Percentiles rank a stretch among this genome's conserved stretches.
Conservation (phyloP, 1,140 invertebrate genomes). For the Heliconius himera region DNA sequence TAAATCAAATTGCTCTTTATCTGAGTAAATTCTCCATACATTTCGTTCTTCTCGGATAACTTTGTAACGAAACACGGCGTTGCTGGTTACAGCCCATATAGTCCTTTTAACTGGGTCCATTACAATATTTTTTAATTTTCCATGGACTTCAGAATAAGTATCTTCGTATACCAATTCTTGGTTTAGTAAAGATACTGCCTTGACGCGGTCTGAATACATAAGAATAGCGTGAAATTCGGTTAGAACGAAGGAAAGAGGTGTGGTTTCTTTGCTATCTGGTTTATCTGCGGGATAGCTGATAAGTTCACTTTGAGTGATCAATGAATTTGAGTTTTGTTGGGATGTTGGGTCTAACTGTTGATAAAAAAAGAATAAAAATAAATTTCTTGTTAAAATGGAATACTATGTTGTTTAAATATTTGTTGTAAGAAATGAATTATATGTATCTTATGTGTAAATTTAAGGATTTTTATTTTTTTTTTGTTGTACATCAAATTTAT, state of each 20-base stretch:
- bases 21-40: conserved; percentile 94
- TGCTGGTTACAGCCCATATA: conserved; percentile 93
- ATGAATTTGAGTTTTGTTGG: conserved; percentile 82
- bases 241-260: conserved; percentile 90
- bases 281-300: conserved; percentile 81
- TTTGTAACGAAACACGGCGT: conserved; percentile 93
- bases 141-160: conserved; percentile 89
- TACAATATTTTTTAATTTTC: conserved; percentile 90
- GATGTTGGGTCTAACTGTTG: conserved; percentile 81
- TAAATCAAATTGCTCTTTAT: conserved; percentile 92
- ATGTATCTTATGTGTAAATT: too few relatives aligned
- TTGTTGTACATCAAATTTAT: too few relatives aligned
- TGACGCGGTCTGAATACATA: conserved; percentile 91
- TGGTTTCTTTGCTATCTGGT: conserved; percentile 63
- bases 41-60: conserved; percentile 93
- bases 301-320: conserved; percentile 84
- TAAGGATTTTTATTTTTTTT: too few relatives aligned
- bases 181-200: conserved; percentile 93
- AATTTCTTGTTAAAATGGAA: too few relatives aligned
- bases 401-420: too few relatives aligned
- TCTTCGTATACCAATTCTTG: conserved; percentile 95
- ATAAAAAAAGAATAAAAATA: conserved; percentile 39
- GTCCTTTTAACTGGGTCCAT: conserved; percentile 91
- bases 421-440: too few relatives aligned
- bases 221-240: conserved; percentile 96